phyloP scores from a whole-genome alignment of 2,797 vertebrate species.

The Eulemur albifrons region DNA sequence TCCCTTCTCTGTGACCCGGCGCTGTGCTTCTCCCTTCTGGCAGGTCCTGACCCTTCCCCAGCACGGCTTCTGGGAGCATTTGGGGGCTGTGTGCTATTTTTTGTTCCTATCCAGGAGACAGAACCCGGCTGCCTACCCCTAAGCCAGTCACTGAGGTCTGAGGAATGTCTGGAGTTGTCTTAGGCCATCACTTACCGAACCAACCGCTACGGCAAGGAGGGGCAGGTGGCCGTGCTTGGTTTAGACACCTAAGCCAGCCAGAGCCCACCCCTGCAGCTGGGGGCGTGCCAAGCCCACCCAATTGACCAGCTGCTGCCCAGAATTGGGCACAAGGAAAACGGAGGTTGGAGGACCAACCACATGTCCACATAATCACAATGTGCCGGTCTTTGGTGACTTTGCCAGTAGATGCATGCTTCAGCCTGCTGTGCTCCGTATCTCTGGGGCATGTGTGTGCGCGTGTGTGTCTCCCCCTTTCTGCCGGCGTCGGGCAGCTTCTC shows the following conservation, averaged over 20 bases:
- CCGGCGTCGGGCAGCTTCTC: not conserved
- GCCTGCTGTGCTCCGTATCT: not conserved
- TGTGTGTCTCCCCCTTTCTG: not conserved
- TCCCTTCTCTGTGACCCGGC: not conserved
- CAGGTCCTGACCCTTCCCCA: not conserved
- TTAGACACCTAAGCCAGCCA: not conserved
- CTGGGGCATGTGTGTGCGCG: rapidly evolving
- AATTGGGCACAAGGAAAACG: too few species aligned
- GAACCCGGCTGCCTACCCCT: not conserved
- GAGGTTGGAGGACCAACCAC: too few species aligned
- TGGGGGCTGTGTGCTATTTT: not conserved
- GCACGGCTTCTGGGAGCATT: not conserved
- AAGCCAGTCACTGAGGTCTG: not conserved
- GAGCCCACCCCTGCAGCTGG: not conserved
- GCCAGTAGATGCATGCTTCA: not conserved
- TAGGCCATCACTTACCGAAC: not conserved
- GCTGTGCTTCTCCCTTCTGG: not conserved
- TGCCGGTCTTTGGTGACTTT: not conserved
- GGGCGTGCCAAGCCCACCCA: not conserved
- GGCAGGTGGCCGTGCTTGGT: not conserved
- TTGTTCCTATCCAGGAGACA: not conserved
- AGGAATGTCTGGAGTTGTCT: not conserved
- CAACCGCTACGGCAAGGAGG: not conserved
- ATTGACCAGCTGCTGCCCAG: not conserved
- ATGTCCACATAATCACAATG: not conserved